Evolutionary conservation across 2,888 invertebrate species (phyloP), one percentile per base, ranked within the genome.

Genomic region (Eurytoma californica): DNA sequence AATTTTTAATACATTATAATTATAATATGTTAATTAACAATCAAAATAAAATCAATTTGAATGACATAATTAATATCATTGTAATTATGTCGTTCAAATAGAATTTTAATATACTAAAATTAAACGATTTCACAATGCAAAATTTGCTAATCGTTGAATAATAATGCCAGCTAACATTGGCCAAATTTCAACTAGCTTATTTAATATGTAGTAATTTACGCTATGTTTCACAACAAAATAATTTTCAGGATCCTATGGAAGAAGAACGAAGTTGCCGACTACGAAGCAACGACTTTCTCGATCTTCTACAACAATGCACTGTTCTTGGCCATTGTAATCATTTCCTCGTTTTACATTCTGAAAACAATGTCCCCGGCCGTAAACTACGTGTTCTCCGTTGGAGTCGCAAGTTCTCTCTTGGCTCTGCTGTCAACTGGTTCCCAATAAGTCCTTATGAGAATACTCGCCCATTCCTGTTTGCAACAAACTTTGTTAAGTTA

Each of bases 271-370:
- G 98, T 99, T 14, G 99, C 99, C 28, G 99, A 99, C 90, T 98
- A 98, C 89, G 99, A 99, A 92, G 98, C 99, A 0, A 99, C 98
- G 53, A 98, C 98, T 1, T 98, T 97, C 91, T 96, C 99, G 67
- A 98, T 99, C 88, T 99, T 99, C 92, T 99, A 98, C 93, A 99
- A 98, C 92, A 99, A 99, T 89, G 96, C 98, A 20, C 91, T 99
- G 82, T 99, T 97, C 92, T 92, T 99, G 91, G 95, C 97, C 77
- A 93, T 98, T 80, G 95, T 99, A 73, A 97, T 99, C 84, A 93
- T 98, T 83, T 94, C 95, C 85, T 98, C 98, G 86, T 99, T 99
- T 92, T 98, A 97, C 91, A 88, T 99, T 76, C 92, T 99, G 86
- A 95, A 96, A 88, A 94, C 97, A 79, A 95, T 97, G 87, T 94